These are phyloP conservation scores for Encarsia formosa DNA, from an alignment of 2,888 invertebrate genomes.

Conservation along the genomic window DNA sequence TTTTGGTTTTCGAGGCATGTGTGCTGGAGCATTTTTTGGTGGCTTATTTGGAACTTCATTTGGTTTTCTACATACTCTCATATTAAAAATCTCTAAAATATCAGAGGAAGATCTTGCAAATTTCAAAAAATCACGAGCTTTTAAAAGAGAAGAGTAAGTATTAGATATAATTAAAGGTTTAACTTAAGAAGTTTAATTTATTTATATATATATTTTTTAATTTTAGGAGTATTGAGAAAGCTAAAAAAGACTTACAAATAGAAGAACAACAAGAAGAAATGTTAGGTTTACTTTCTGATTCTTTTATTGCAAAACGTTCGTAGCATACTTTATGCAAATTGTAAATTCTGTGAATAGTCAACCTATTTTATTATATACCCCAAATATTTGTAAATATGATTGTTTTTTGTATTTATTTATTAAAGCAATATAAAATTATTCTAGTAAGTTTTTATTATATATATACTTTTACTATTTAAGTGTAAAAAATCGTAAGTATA, in stretches of 20 bases:
- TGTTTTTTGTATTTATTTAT: no score
- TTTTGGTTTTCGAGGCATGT: conserved; percentile 64
- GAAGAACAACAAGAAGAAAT: not conserved
- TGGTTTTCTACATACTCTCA: conserved; percentile 55
- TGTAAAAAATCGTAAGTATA: conserved; percentile 1
- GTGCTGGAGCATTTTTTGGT: conserved; percentile 67
- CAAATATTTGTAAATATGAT: no score
- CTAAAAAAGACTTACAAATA: not conserved
- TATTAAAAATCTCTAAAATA: conserved; percentile 59
- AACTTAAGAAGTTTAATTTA: not conserved
- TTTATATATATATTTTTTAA: no score
- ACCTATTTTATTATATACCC: no score
- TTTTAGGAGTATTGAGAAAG: not conserved
- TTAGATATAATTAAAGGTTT: not conserved
- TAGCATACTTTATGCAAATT: no score
- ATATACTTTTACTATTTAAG: not conserved
- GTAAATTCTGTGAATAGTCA: no score
- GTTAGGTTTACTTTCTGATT: no score
- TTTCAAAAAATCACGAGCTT: conserved; percentile 57
- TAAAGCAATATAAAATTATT: no score
- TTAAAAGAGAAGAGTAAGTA: conserved; percentile 46
- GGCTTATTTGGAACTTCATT: conserved; percentile 59
- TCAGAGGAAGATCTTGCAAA: conserved; percentile 63
- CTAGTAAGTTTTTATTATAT: no score
- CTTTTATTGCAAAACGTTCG: no score